Percentiles rank a stretch among this genome's conserved stretches.
phyloP scores from a whole-genome alignment of 1,140 invertebrate genomes.

The Pseudobourletiella spinata region DNA sequence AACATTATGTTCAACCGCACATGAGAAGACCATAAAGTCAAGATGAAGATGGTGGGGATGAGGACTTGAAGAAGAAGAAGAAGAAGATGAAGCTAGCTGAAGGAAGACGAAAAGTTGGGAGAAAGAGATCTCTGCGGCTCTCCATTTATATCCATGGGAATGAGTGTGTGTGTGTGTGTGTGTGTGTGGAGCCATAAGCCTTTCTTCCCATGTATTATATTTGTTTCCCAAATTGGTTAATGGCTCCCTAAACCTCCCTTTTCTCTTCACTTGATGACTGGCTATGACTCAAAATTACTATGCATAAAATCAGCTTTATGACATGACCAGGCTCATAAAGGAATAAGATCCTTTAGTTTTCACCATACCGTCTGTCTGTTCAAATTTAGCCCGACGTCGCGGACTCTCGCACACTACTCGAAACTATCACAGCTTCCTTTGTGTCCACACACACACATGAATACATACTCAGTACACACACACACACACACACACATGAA shows the following conservation, averaged over 20 bases:
- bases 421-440: too few species aligned
- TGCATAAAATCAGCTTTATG: slow-evolving; percentile 11
- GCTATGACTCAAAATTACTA: slow-evolving; percentile 8
- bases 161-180: not conserved
- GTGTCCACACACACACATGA: too few species aligned
- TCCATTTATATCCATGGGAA: too few species aligned
- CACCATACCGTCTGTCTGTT: not conserved
- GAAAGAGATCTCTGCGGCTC: not conserved
- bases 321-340: slow-evolving; percentile 9
- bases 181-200: too few species aligned
- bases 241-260: slow-evolving; percentile 10
- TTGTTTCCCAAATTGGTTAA: slow-evolving; percentile 22
- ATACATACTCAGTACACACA: too few species aligned
- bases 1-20: too few species aligned
- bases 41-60: not conserved
- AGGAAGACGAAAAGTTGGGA: too few species aligned
- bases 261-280: slow-evolving; percentile 10
- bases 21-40: slow-evolving; percentile 6
- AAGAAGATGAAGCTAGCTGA: too few species aligned
- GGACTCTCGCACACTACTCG: too few species aligned
- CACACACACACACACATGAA: too few species aligned
- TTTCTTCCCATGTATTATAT: slow-evolving; percentile 8
- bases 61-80: too few species aligned
- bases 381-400: not conserved
- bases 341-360: not conserved